These are phyloP conservation scores for Microplitis mediator DNA, from an alignment of 1,140 invertebrate species.

Conservation along the genomic window DNA sequence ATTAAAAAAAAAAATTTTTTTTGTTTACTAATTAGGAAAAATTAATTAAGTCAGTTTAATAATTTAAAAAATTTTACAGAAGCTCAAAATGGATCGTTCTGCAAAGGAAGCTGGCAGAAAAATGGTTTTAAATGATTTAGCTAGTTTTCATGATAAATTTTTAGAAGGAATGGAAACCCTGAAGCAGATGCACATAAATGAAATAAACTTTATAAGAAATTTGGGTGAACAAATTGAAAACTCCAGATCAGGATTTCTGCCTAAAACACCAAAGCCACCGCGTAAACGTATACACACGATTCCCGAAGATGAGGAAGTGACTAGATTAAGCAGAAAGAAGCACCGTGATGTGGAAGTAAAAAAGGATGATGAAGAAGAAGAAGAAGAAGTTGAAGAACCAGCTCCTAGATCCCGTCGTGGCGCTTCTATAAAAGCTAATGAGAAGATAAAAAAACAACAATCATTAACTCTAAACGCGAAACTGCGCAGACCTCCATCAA, in stretches of 20 bases:
- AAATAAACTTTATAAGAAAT: constrained; percentile 21
- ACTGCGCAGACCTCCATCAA: constrained; percentile 31
- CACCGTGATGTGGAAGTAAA: not conserved
- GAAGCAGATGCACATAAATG: not conserved
- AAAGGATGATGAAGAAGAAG: constrained; percentile 3
- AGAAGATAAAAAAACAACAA: constrained; percentile 48
- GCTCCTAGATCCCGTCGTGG: constrained; percentile 33
- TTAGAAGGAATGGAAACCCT: not conserved
- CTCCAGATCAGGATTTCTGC: constrained; percentile 39
- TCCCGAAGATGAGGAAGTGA: constrained; percentile 45
- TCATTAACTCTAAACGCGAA: constrained; percentile 32
- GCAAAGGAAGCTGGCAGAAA: not conserved
- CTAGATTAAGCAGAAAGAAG: not conserved
- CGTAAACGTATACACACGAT: constrained; percentile 51
- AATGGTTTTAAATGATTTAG: not conserved
- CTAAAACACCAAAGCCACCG: constrained; percentile 57
- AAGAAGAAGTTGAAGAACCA: not conserved
- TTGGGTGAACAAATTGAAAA: constrained; percentile 36
- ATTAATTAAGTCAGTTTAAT: too few relatives aligned
- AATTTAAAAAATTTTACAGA: too few relatives aligned
- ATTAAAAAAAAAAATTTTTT: too few relatives aligned
- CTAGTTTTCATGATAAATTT: not conserved
- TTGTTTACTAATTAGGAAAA: too few relatives aligned
- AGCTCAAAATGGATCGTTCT: too few relatives aligned
- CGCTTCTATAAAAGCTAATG: constrained; percentile 45